phyloP scores from a whole-genome alignment of 2,888 invertebrate species.

The Parnassius apollo region DNA sequence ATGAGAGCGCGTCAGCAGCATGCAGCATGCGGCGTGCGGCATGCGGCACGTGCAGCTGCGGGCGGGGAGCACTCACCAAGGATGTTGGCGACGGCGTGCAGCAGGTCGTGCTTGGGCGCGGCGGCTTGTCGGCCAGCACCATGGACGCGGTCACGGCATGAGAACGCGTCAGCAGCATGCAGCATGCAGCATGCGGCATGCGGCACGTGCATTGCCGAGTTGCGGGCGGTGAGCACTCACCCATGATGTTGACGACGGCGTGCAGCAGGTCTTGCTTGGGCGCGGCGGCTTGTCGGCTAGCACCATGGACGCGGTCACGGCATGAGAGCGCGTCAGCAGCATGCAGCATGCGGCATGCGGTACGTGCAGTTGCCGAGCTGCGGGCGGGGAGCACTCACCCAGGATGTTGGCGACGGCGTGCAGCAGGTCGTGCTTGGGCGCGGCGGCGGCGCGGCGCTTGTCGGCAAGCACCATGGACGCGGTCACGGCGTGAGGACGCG shows the following conservation, averaged over 20 bases:
- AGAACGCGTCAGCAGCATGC: constrained; percentile 94
- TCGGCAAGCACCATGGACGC: constrained; percentile 94
- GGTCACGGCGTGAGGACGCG: constrained; percentile 91
- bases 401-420: constrained; percentile 94
- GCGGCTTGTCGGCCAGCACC: constrained; percentile 92
- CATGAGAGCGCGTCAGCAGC: constrained; percentile 94
- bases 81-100: constrained; percentile 60
- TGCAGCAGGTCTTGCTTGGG: constrained; percentile 83
- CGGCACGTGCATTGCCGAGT: constrained; percentile 89
- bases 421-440: constrained; percentile 81
- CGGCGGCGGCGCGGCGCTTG: constrained; percentile 84
- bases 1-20: constrained; percentile 94
- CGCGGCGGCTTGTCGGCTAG: constrained; percentile 88
- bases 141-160: constrained; percentile 90
- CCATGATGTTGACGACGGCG: constrained; percentile 93
- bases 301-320: constrained; percentile 91
- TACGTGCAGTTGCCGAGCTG: constrained; percentile 92
- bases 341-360: constrained; percentile 87
- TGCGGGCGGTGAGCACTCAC: constrained; percentile 92
- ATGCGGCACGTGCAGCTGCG: background rate
- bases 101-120: constrained; percentile 80
- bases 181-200: no score
- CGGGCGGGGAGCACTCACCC: constrained; percentile 92
- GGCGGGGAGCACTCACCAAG: constrained; percentile 62
- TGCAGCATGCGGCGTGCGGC: no score